Base-by-base conservation (phyloP, 2,888 invertebrate species). In the Calliopum simillimum region DNA sequence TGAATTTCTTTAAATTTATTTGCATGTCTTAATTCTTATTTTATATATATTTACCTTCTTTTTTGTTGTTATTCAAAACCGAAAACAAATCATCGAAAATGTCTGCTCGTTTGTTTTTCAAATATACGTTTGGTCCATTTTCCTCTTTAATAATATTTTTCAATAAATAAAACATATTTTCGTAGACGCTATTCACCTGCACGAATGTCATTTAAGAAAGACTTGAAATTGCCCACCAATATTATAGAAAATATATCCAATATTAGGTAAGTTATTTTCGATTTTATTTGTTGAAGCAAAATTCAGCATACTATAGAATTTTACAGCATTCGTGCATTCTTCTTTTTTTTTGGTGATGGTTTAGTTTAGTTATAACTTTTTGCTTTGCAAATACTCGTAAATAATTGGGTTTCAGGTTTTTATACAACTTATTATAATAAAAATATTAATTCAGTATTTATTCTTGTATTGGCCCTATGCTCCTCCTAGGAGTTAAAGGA, bases 131-230 rank as follows among this genome's bases (percentile, higher is more conserved):
- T 68, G 75, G 53, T 74, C 47, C 46, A 33, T 73, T 75, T 59
- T 74, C 75, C 75, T 71, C 75, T 76, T 69, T 74, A 79, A 77
- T 79, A 75, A 75, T 77, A 77, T 76, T 78, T 78, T 78, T 78
- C 76, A 78, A 79, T 78, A 74, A 75, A 78, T 76, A 75, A 79
- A 79, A 77, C 72, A 78, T 79, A 76, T 80, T 79, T 76, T 76
- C 81, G 81, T 92, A 94, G 94, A 90, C 94, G 94, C 88, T 93
- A 93, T 90, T 93, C 93, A 88, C 92, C 94, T 82, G 92, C 90
- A 88, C 89, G 94, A 87, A 89, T 94, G 87, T 93, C 93, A 85
- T 90, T 94, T 87, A 91, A 93, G 87, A 94, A 93, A 88, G 93
- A 93, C 86, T 90, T 93, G 88, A 92, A 92, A 89, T 89, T 92